Base-by-base conservation (phyloP, 1,140 invertebrate species). In the Liolophura sinensis region DNA sequence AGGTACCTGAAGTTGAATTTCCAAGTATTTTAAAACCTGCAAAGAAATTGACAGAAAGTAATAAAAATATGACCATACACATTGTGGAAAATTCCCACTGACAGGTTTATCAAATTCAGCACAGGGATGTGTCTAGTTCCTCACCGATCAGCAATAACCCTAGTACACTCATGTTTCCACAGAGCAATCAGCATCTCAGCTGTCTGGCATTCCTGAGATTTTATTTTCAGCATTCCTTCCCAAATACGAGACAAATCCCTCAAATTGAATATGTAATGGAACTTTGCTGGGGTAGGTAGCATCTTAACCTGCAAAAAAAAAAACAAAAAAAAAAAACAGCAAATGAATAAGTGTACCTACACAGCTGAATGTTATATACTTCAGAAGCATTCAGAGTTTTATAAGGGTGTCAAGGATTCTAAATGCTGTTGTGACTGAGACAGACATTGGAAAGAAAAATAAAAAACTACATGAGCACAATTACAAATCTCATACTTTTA, bases 211-310 rank as follows among this genome's bases (percentile, higher is more conserved):
- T 81, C 81, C 9, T 73, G 64, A 40, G 71, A 68, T 52, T 71
- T 64, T 22, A 95, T 96, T 50, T 79, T 77, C 51, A 85, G 89
- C 92, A 98, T 96, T 47, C 95, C 95, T 87, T 97, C 93, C 95
- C 95, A 97, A 60, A 97, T 94, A 74, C 94, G 89, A 15, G 94
- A 96, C 64, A 98, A 84, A 86, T 98, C 96, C 78, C 96, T 87
- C 68, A 98, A 86, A 80, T 92, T 97, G 82, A 97, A 98, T 9
- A 97, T 92, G 73, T 98, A 97, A 83, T 97, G 95, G 82, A 97
- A 97, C 84, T 97, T 97, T 0, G 95, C 94, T 46, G 95, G 95
- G 40, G 95, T 97, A 22, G 95, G 95, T 59, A 85, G 69, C 82
- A 85, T 87, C 87, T 94, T 94, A 0, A 78, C 64, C 81, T 84